Conservation (phyloP, 1,140 invertebrate genomes). For the Aphelenchoides fujianensis region DNA sequence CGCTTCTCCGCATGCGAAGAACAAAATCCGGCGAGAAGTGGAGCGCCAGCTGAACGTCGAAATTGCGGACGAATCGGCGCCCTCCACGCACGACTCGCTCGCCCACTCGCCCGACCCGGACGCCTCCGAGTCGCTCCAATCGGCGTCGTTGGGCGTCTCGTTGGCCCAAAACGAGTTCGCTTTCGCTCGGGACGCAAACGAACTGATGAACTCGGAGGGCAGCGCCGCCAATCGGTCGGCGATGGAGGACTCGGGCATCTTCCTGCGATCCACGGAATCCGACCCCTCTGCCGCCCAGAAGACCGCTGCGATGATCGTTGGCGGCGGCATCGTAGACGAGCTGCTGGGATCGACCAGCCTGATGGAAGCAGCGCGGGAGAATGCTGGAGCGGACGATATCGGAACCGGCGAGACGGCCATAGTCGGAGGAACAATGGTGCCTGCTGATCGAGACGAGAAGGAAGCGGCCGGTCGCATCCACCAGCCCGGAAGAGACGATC, state of each 20-base stretch:
- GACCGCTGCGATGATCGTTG: neutral
- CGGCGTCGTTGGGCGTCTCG: neutral
- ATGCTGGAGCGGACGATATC: too few species aligned
- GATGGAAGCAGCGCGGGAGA: too few species aligned
- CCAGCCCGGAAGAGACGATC: too few species aligned
- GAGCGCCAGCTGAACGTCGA: too few species aligned
- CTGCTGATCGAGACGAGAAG: too few species aligned
- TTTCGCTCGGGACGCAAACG: neutral
- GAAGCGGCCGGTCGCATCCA: too few species aligned
- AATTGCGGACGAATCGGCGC: too few species aligned
- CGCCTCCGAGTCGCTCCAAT: neutral
- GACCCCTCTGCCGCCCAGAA: neutral
- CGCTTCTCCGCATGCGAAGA: too few species aligned
- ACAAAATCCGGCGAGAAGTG: too few species aligned
- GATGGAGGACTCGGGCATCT: neutral
- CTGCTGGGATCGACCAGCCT: constrained; percentile 30
- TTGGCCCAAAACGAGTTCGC: constrained; percentile 1
- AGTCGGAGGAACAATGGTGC: too few species aligned
- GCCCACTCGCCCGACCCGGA: neutral
- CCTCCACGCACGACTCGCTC: neutral
- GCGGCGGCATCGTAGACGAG: neutral
- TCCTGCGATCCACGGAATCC: neutral
- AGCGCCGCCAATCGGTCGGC: neutral
- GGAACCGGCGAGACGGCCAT: too few species aligned
- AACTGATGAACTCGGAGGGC: neutral